These are phyloP conservation scores for Sardina pilchardus DNA, from an alignment of 2,113 vertebrate species.

Conservation along the genomic window DNA sequence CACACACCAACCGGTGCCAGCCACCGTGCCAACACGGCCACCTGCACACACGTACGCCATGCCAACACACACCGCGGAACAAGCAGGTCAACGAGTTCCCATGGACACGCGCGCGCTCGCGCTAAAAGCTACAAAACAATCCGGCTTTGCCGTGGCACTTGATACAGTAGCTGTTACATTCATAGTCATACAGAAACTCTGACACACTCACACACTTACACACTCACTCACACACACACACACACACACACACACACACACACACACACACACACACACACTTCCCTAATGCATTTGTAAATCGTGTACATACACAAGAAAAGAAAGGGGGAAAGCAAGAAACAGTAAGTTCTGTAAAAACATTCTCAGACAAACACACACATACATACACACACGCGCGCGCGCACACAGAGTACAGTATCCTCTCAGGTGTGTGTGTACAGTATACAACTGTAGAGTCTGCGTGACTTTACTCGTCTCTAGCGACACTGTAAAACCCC, in stretches of 20 bases:
- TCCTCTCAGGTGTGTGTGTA: too few relatives aligned
- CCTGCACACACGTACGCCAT: background rate
- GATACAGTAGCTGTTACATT: background rate
- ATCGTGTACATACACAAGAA: background rate
- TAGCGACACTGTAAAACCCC: background rate
- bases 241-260: too few relatives aligned
- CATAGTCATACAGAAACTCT: background rate
- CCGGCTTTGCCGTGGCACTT: background rate
- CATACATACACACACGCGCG: background rate
- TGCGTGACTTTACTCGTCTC: background rate
- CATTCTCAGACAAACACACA: background rate
- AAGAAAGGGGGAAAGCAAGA: background rate
- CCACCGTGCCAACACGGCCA: background rate
- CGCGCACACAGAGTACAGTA: too few relatives aligned
- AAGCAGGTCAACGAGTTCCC: background rate
- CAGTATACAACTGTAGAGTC: too few relatives aligned
- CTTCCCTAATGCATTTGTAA: too few relatives aligned
- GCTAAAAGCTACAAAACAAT: background rate
- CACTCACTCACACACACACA: too few relatives aligned
- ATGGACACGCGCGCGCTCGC: too few relatives aligned
- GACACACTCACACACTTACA: background rate
- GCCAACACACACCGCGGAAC: background rate
- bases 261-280: background rate
- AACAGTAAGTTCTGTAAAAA: background rate
- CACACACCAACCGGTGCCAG: background rate